Evolutionary conservation across 2,888 invertebrate genomes (phyloP).

Genomic region (Gryllus longicercus): DNA sequence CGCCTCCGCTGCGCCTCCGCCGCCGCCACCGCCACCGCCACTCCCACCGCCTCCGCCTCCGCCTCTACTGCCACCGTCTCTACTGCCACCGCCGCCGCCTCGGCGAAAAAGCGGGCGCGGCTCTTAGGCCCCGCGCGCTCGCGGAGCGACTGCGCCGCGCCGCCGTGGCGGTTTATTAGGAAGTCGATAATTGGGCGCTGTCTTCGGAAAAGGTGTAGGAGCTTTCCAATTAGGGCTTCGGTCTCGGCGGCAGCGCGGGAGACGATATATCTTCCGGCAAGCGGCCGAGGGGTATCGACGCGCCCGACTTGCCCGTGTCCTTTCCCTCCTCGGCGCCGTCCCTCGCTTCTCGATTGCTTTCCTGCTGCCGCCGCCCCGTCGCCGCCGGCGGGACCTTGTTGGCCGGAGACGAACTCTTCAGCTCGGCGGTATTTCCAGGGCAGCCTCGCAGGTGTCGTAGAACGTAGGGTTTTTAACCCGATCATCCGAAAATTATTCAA

Average conservation of each 20-base stretch:
- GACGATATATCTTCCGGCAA: neutral
- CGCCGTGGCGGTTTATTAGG: neutral
- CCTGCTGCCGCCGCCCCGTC: neutral
- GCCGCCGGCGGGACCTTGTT: no score
- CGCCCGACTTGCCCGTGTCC: neutral
- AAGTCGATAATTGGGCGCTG: slow-evolving; percentile 8
- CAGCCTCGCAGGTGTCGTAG: no score
- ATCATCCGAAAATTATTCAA: no score
- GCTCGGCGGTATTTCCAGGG: no score
- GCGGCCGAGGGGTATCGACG: neutral
- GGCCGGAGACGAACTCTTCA: no score
- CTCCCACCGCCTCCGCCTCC: no score
- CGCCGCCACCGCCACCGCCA: no score
- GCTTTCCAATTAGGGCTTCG: neutral
- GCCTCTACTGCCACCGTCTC: no score
- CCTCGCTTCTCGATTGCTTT: neutral
- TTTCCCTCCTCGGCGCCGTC: neutral
- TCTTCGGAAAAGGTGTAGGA: slow-evolving; percentile 5
- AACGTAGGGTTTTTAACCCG: no score
- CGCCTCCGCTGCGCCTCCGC: no score
- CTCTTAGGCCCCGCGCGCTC: neutral
- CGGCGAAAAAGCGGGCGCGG: neutral
- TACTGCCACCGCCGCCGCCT: no score
- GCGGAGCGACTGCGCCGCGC: neutral
- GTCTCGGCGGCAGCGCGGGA: neutral